A percentile compares a stretch with the other conserved stretches of the same genome.
These are phyloP conservation scores for Cataglyphis albicans DNA, from an alignment of 2,888 invertebrate species.

Conservation along the genomic window DNA sequence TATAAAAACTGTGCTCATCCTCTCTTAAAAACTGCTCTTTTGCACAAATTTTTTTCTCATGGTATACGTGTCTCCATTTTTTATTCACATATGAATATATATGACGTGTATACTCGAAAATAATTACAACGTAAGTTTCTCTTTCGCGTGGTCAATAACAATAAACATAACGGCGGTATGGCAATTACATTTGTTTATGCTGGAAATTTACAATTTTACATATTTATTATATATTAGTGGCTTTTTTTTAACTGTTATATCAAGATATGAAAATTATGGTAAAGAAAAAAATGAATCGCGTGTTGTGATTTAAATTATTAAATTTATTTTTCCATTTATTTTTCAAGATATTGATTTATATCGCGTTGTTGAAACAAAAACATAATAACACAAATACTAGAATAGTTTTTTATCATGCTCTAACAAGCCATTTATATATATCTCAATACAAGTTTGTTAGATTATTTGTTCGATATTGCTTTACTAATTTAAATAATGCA, in stretches of 20 bases:
- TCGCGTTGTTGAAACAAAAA: not conserved
- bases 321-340: not conserved
- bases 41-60: conserved; percentile 5
- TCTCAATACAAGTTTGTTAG: not conserved
- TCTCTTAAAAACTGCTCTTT: conserved; percentile 2
- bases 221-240: conserved; percentile 19
- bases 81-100: not conserved
- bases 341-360: not conserved
- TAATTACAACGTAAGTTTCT: conserved; percentile 12
- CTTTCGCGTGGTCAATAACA: conserved; percentile 19
- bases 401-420: not conserved
- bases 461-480: conserved; percentile 1
- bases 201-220: not conserved
- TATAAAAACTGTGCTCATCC: not conserved
- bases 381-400: conserved; percentile 12
- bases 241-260: not conserved
- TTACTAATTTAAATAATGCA: conserved; percentile 6
- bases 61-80: not conserved
- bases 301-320: conserved; percentile 21
- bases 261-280: not conserved
- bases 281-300: not conserved
- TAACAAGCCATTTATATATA: not conserved
- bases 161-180: not conserved
- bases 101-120: conserved; percentile 3
- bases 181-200: not conserved